Conservation (phyloP, 2,888 invertebrate species). For the Panzeria rudis region DNA sequence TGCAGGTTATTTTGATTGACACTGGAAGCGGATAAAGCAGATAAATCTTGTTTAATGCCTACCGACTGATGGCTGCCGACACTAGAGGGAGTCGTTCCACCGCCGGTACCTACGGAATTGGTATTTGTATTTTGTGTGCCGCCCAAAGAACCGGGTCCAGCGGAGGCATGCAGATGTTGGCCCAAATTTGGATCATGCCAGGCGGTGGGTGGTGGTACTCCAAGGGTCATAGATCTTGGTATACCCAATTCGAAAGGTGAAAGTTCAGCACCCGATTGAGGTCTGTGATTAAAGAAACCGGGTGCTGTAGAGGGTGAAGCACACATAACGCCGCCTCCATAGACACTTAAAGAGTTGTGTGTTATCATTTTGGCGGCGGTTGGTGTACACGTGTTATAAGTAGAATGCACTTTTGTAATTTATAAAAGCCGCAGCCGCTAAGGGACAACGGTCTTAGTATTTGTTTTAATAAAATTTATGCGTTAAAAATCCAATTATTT, state of each 20-base stretch:
- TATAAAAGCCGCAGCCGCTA: constrained; percentile 68
- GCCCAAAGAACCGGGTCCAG: constrained; percentile 79
- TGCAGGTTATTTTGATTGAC: constrained; percentile 75
- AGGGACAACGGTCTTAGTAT: constrained; percentile 70
- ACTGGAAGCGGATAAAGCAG: constrained; percentile 75
- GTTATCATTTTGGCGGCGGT: constrained; percentile 84
- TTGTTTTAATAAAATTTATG: constrained; percentile 47
- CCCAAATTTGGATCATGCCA: constrained; percentile 86
- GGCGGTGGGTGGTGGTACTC: constrained; percentile 85
- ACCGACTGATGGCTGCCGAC: constrained; percentile 81
- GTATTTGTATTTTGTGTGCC: constrained; percentile 75
- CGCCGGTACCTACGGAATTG: constrained; percentile 76
- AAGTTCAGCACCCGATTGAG: constrained; percentile 83
- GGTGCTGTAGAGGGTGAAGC: constrained; percentile 84
- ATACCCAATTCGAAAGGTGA: constrained; percentile 84
- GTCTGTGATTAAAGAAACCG: constrained; percentile 84
- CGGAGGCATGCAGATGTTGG: constrained; percentile 84
- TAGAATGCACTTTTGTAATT: constrained; percentile 79
- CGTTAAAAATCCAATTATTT: constrained; percentile 58
- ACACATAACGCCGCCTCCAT: constrained; percentile 84
- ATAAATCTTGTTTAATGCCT: constrained; percentile 82
- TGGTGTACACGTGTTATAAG: constrained; percentile 79
- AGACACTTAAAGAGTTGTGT: constrained; percentile 84
- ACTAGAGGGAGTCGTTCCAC: constrained; percentile 84
- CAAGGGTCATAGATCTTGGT: constrained; percentile 85